Percentiles rank a stretch among this genome's conserved stretches.
These are phyloP conservation scores for Trididemnum clinides DNA, from an alignment of 23 tunicate species.

Conservation along the genomic window DNA sequence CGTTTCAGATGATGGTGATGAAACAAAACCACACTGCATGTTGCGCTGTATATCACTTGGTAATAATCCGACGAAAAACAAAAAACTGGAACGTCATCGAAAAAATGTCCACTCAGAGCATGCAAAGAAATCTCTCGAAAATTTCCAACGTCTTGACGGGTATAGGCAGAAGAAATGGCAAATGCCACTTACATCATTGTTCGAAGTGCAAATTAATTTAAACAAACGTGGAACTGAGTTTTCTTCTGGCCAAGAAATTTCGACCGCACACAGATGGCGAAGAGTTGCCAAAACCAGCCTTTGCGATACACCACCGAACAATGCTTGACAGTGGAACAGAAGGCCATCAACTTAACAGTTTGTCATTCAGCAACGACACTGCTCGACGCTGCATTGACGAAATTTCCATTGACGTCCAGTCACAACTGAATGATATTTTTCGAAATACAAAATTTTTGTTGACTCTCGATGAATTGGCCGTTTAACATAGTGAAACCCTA, in stretches of 20 bases:
- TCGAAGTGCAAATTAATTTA: background rate
- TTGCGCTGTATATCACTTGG: too few relatives aligned
- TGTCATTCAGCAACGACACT: constrained; percentile 7
- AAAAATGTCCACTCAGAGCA: too few relatives aligned
- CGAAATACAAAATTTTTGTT: too few relatives aligned
- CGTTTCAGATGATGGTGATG: too few relatives aligned
- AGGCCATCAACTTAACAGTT: constrained; percentile 1
- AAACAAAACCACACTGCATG: too few relatives aligned
- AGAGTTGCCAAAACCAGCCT: constrained; percentile 12
- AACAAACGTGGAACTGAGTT: constrained; percentile 1
- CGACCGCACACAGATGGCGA: too few relatives aligned
- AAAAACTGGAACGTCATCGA: too few relatives aligned
- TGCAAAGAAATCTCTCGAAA: background rate
- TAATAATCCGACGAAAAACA: too few relatives aligned
- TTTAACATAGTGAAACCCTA: background rate
- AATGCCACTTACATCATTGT: constrained; percentile 7
- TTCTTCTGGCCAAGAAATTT: background rate
- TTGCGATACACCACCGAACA: background rate
- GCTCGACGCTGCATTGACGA: constrained; percentile 14
- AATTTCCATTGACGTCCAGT: background rate
- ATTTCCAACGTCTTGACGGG: constrained; percentile 7
- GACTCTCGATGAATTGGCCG: constrained; percentile 14
- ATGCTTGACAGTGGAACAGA: too few relatives aligned
- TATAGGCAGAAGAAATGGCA: background rate
- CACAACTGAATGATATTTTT: too few relatives aligned